Conservation (phyloP, 2,113 vertebrate species). For the Carassius carassius region DNA sequence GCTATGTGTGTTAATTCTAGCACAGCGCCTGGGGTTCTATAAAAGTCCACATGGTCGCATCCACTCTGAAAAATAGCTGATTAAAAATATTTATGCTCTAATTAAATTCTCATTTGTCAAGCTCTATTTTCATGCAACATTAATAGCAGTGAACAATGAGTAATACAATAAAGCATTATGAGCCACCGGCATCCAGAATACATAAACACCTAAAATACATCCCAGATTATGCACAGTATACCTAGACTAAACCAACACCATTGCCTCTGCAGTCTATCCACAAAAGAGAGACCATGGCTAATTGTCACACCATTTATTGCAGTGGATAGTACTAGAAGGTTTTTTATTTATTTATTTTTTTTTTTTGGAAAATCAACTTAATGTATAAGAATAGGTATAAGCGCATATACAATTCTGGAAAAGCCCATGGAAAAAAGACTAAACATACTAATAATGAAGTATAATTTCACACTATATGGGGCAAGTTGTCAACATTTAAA, state of each 20-base stretch:
- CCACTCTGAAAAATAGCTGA: slow-evolving; percentile 10
- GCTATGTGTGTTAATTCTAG: slow-evolving; percentile 24
- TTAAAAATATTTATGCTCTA: slow-evolving; percentile 43
- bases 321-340: not conserved
- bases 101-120: slow-evolving; percentile 40
- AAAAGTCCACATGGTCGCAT: slow-evolving; percentile 10
- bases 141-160: slow-evolving; percentile 32
- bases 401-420: not conserved
- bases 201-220: not conserved
- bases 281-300: not conserved
- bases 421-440: too few species aligned
- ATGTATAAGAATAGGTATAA: not conserved
- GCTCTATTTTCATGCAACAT: slow-evolving; percentile 24
- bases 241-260: not conserved
- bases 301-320: not conserved
- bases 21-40: slow-evolving; percentile 8
- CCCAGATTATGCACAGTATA: not conserved
- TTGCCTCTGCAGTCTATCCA: not conserved
- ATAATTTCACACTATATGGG: too few species aligned
- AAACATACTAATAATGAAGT: too few species aligned
- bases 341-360: not conserved
- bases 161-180: slow-evolving; percentile 23
- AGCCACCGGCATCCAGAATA: not conserved
- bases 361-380: not conserved
- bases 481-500: too few species aligned